phyloP scores from a whole-genome alignment of 2,797 vertebrate species.

The Rachycentron canadum region DNA sequence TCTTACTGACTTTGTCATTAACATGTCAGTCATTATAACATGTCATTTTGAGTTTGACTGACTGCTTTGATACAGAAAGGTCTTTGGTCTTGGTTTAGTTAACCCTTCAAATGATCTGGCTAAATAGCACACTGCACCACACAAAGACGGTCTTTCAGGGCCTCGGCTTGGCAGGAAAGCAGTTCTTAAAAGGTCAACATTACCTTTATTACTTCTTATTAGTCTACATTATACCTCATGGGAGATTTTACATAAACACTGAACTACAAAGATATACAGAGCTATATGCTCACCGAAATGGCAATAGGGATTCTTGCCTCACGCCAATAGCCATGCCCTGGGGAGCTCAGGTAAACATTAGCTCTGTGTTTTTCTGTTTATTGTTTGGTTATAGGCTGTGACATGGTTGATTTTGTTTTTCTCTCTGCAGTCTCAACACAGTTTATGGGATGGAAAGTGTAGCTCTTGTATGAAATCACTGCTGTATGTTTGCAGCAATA shows the following conservation, averaged over 20 bases:
- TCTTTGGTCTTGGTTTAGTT: conserved; percentile 60
- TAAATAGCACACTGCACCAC: conserved; percentile 40
- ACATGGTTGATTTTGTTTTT: conserved; percentile 32
- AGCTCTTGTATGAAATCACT: conserved; percentile 25
- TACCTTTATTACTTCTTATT: conserved; percentile 78
- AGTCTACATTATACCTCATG: conserved; percentile 67
- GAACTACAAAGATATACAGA: too few species aligned
- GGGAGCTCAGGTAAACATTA: conserved; percentile 66
- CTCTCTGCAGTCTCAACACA: conserved; percentile 18
- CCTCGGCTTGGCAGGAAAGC: conserved; percentile 72
- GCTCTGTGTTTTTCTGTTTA: conserved; percentile 68
- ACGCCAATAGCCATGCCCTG: conserved; percentile 40
- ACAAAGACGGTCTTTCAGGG: conserved; percentile 76
- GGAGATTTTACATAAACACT: conserved; percentile 75
- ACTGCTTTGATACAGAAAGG: conserved; percentile 39
- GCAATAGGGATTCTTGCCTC: conserved; percentile 48
- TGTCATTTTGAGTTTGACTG: conserved; percentile 32
- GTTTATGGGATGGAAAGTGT: conserved; percentile 61
- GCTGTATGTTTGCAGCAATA: conserved; percentile 7
- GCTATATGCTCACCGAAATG: conserved; percentile 49
- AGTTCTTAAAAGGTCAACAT: conserved; percentile 74
- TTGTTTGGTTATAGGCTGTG: conserved; percentile 61
- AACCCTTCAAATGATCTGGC: conserved; percentile 52
- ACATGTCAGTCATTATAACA: conserved; percentile 11
- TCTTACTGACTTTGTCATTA: conserved; percentile 26